Evolutionary conservation across 2,888 invertebrate genomes (phyloP), one percentile per base, ranked within the genome.

Genomic region (Neria commutata): DNA sequence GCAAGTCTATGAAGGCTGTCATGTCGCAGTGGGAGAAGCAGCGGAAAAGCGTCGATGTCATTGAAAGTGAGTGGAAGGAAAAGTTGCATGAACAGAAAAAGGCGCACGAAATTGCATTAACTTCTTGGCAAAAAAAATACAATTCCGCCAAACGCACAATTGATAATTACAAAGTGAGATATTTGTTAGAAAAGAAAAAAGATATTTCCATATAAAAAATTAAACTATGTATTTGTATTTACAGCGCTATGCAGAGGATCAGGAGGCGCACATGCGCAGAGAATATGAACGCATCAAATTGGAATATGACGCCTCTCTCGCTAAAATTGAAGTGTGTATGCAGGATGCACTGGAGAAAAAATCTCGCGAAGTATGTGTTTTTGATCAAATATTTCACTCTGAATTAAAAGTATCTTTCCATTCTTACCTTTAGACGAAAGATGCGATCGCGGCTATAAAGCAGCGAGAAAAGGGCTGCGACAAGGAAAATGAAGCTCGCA

Each of bases 201-300:
- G n/a, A n/a, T n/a, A n/a, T n/a, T n/a, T n/a, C n/a, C n/a, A n/a
- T n/a, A n/a, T n/a, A n/a, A n/a, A n/a, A n/a, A n/a, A n/a, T n/a
- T n/a, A n/a, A n/a, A n/a, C n/a, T n/a, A n/a, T 24, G 16, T 29
- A 37, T 24, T 10, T 51, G 16, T 53, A 46, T 49, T 54, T 79
- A 19, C 69, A 88, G 86, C 85, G 87, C 63, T 87, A 88, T 67
- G 85, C 87, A 17, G 83, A 85, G 25, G 87, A 88, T 65, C 88
- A 87, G 68, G 88, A 89, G 60, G 84, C 85, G 24, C 88, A 88
- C 70, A 84, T 87, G 64, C 83, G 84, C 66, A 84, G 84, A 58
- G 89, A 89, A 75, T 85, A 87, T 73, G 86, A 86, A 62, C 83
- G 89, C 40, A 85, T 89, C 67, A 88, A 88, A 69, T 83, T 85